Conservation (phyloP, 1,140 invertebrate genomes). For the Drosophila auraria region DNA sequence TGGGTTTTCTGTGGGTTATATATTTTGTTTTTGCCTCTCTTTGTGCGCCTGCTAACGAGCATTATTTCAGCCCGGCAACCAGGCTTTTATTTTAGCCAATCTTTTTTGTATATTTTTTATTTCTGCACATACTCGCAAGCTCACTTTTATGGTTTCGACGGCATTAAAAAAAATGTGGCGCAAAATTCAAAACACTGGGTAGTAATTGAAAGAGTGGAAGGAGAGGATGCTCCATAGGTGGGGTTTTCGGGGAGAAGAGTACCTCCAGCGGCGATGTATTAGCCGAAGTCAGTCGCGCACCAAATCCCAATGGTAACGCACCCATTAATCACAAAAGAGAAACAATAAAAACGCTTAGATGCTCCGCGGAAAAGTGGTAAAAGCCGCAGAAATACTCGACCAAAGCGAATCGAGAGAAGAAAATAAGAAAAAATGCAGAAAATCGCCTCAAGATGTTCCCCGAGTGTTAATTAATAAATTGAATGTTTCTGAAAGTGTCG, state of each 20-base stretch:
- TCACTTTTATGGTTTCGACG: slow-evolving; percentile 53
- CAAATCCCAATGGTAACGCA: slow-evolving; percentile 81
- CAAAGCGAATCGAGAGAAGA: slow-evolving; percentile 3
- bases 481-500: slow-evolving; percentile 21
- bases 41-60: slow-evolving; percentile 52
- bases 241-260: not conserved
- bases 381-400: slow-evolving; percentile 19
- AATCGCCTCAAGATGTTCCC: slow-evolving; percentile 30
- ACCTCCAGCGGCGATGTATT: slow-evolving; percentile 21
- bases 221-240: slow-evolving; percentile 46
- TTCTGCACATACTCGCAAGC: slow-evolving; percentile 40
- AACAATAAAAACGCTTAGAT: slow-evolving; percentile 47
- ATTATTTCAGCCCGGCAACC: slow-evolving; percentile 44
- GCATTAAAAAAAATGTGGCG: slow-evolving; percentile 64
- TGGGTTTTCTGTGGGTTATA: slow-evolving; percentile 20
- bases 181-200: slow-evolving; percentile 69
- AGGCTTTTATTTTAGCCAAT: slow-evolving; percentile 42
- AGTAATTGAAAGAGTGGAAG: slow-evolving; percentile 76
- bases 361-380: slow-evolving; percentile 34
- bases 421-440: slow-evolving; percentile 5
- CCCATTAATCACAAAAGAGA: slow-evolving; percentile 69
- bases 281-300: slow-evolving; percentile 69
- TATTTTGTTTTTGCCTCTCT: slow-evolving; percentile 17
- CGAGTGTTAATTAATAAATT: slow-evolving; percentile 42
- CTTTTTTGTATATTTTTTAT: slow-evolving; percentile 34